Percentiles rank a stretch among this genome's conserved stretches.
phyloP scores from a whole-genome alignment of 2,113 vertebrate species.

The Paradoxurus hermaphroditus region DNA sequence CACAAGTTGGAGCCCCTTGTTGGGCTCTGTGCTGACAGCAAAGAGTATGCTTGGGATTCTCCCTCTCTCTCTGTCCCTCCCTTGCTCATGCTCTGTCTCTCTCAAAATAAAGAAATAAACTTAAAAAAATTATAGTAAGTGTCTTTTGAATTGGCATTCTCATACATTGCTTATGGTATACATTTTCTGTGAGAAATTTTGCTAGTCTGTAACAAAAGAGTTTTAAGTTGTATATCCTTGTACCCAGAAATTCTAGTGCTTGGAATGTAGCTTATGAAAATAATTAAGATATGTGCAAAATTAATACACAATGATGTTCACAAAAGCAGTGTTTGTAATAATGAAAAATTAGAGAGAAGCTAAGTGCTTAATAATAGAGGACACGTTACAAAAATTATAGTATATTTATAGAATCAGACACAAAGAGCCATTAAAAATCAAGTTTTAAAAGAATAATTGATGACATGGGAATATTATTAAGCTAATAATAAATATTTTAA shows the following conservation, averaged over 20 bases:
- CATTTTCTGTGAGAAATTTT: background rate
- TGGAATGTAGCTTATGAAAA: background rate
- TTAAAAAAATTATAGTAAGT: background rate
- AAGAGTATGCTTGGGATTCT: too few species aligned
- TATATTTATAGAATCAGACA: constrained; percentile 32
- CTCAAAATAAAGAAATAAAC: too few species aligned
- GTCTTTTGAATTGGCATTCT: background rate
- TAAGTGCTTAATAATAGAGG: constrained; percentile 45
- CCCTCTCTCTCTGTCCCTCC: too few species aligned
- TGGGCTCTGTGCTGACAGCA: too few species aligned
- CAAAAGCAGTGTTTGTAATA: constrained; percentile 36
- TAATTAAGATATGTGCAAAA: constrained; percentile 25
- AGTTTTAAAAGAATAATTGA: constrained; percentile 57
- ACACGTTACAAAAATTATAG: constrained; percentile 43
- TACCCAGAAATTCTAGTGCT: background rate
- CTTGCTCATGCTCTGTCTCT: too few species aligned
- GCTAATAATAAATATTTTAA: constrained; percentile 35
- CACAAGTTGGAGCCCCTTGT: too few species aligned
- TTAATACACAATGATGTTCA: constrained; percentile 38
- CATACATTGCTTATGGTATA: background rate
- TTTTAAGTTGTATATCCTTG: background rate
- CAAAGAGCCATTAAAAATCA: constrained; percentile 33
- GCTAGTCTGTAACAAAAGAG: background rate
- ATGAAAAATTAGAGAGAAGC: constrained; percentile 41
- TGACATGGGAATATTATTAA: constrained; percentile 24